Conservation (phyloP, 2,113 vertebrate genomes). For the Leptodactylus fuscus region DNA sequence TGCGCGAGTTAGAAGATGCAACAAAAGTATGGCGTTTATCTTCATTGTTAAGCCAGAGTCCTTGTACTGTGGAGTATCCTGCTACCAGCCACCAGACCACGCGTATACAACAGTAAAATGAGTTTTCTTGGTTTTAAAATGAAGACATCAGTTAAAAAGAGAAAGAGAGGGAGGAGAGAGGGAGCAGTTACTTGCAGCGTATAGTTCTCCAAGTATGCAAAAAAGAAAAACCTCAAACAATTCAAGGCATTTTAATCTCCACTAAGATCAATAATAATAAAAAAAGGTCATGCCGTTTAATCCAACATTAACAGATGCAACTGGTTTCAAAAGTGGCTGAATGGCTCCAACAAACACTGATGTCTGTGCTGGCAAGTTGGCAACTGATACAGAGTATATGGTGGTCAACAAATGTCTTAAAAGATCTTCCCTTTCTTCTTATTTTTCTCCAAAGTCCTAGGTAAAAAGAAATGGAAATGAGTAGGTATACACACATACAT, state of each 20-base stretch:
- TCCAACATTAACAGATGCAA: conserved; percentile 80
- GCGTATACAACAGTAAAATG: conserved; percentile 87
- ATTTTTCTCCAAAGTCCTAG: conserved; percentile 98
- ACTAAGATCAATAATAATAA: conserved; percentile 72
- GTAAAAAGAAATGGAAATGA: conserved; percentile 55
- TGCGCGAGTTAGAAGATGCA: conserved; percentile 76
- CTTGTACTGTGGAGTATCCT: conserved; percentile 75
- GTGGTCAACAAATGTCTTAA: conserved; percentile 80
- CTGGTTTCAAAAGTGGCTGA: conserved; percentile 82
- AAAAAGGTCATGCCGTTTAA: conserved; percentile 80
- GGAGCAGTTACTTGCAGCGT: conserved; percentile 77
- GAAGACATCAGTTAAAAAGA: conserved; percentile 74
- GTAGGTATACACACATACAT: not conserved
- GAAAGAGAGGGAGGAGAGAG: conserved; percentile 64
- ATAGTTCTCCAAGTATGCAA: conserved; percentile 84
- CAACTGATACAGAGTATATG: conserved; percentile 78
- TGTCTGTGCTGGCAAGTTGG: conserved; percentile 90
- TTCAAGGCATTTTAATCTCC: conserved; percentile 83
- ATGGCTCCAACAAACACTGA: conserved; percentile 83
- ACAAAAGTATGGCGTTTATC: conserved; percentile 80
- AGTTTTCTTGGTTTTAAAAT: conserved; percentile 77
- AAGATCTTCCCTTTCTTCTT: conserved; percentile 99
- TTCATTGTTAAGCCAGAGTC: conserved; percentile 77
- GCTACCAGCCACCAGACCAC: conserved; percentile 84
- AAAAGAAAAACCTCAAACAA: conserved; percentile 79